Base-by-base conservation (phyloP, 1,140 invertebrate species). In the Lepidurus arcticus region DNA sequence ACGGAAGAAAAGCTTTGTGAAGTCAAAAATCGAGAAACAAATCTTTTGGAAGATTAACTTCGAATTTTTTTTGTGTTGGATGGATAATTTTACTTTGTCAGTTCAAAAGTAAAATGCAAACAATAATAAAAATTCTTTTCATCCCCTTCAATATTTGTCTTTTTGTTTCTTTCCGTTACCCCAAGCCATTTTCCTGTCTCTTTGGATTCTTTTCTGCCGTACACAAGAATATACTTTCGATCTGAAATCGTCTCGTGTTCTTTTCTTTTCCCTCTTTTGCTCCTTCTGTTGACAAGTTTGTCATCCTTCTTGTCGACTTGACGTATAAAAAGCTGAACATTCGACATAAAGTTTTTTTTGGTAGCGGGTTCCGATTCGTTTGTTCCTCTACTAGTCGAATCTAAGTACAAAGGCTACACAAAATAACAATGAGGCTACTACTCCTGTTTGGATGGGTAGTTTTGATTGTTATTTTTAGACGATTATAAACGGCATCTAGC, bases 1-100 rank as follows among this genome's bases (percentile, higher is more conserved):
- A 73, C 44, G 34, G 45, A 79, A 79, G 78, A 77, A 24, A 21
- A 65, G 10, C 6, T 42, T 42, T 21, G 21, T 77, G 44, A 79
- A 65, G 53, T 65, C 53, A 65, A 21, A 65, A 65, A n/a, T 65
- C 53, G 21, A n/a, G 53, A 13, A 13, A 65, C 16, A 13, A 65
- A 16, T n/a, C 10, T 47, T 47, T 34, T 4, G 34, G 34, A 47
- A 65, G 53, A 65, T n/a, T n/a, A 13, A 65, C 53, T 21, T 65
- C 21, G 8, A 13, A 21, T 65, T 65, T 65, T 47, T 65, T 65
- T 65, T 65, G 77, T 53, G 43, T 44, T n/a, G 34, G 77, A 21
- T n/a, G 42, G 42, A 47, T 42, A 44, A 13, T 24, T 24, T 44
- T 9, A 79, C 16, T 10, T 65, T 65, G 21, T 7, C 21, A 21